These are phyloP conservation scores for Thymallus thymallus DNA, from an alignment of 2,113 vertebrate genomes.

Conservation along the genomic window DNA sequence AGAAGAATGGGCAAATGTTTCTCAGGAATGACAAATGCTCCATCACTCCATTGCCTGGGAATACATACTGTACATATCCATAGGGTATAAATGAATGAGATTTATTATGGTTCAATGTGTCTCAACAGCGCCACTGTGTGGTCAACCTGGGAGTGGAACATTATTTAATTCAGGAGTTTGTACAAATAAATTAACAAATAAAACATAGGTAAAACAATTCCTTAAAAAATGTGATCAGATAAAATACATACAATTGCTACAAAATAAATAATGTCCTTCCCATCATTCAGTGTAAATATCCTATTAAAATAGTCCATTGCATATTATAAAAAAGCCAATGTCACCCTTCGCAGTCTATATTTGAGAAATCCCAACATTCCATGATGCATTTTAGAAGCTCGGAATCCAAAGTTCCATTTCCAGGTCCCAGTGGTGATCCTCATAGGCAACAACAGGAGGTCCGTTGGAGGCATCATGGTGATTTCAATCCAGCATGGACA, in stretches of 20 bases:
- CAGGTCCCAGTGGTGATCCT: conserved; percentile 4
- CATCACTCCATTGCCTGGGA: too few relatives aligned
- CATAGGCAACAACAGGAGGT: background rate
- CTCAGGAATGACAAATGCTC: too few relatives aligned
- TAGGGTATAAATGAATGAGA: background rate
- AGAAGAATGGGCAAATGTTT: too few relatives aligned
- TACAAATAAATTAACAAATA: too few relatives aligned
- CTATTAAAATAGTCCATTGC: background rate
- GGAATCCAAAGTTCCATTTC: background rate
- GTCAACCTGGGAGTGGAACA: conserved; percentile 9
- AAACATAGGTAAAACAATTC: conserved; percentile 27
- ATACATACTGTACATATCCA: too few relatives aligned
- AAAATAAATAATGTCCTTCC: background rate
- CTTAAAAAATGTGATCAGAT: background rate
- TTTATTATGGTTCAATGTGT: background rate
- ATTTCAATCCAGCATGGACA: conserved; percentile 5
- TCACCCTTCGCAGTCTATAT: background rate
- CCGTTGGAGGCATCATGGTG: background rate
- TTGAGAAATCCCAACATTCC: background rate
- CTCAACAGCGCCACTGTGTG: conserved; percentile 59
- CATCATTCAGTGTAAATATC: background rate
- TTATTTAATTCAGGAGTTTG: too few relatives aligned
- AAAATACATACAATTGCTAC: background rate
- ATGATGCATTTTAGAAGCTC: background rate
- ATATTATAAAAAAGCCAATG: background rate